These are phyloP conservation scores for Microplitis deprimator DNA, from an alignment of 2,888 invertebrate species.

Conservation along the genomic window DNA sequence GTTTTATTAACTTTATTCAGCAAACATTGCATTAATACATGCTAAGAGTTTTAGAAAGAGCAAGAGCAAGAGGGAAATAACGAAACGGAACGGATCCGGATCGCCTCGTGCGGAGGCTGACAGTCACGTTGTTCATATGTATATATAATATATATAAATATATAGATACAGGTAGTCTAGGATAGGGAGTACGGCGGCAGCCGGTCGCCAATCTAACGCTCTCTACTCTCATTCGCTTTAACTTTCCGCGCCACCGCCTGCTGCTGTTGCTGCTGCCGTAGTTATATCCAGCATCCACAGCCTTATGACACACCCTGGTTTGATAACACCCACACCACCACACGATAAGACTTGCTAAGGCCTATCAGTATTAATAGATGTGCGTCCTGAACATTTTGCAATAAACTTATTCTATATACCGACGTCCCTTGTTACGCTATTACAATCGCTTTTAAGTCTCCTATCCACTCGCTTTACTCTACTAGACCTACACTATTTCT, in stretches of 20 bases:
- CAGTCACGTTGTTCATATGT: slow-evolving; percentile 46
- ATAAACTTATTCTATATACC: slow-evolving; percentile 41
- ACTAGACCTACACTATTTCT: neutral
- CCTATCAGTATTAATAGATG: slow-evolving; percentile 64
- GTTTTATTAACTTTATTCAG: slow-evolving; percentile 6
- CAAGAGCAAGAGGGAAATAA: slow-evolving; percentile 38
- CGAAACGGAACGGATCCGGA: slow-evolving; percentile 59
- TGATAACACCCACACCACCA: slow-evolving; percentile 71
- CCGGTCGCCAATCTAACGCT: slow-evolving; percentile 43
- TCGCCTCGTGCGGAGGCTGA: slow-evolving; percentile 54
- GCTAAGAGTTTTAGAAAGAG: slow-evolving; percentile 26
- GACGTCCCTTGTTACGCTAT: neutral
- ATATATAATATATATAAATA: neutral
- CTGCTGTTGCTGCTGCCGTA: neutral
- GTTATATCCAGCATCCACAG: neutral
- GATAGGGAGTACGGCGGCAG: slow-evolving; percentile 40
- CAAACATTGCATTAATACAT: neutral
- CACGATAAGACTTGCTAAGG: slow-evolving; percentile 58
- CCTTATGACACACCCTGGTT: slow-evolving; percentile 67
- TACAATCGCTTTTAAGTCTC: neutral
- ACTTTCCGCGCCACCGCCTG: slow-evolving; percentile 53
- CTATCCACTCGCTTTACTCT: neutral
- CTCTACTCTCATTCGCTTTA: slow-evolving; percentile 34
- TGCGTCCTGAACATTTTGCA: slow-evolving; percentile 62
- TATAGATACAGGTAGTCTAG: neutral